phyloP scores from a whole-genome alignment of 2,888 invertebrate species.

The Tolmerus cingulatus region DNA sequence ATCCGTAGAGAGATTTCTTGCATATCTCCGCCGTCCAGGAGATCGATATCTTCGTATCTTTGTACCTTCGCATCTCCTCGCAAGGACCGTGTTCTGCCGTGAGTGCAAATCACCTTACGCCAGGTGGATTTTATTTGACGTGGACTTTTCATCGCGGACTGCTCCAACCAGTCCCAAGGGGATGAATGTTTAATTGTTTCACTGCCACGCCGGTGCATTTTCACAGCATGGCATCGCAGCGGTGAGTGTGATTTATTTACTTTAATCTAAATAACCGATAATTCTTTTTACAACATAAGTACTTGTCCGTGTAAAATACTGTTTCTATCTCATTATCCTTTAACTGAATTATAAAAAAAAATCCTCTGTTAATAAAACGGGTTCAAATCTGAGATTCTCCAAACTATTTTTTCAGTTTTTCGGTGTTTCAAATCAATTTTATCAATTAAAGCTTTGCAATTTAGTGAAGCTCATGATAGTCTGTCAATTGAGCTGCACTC shows the following conservation, averaged over 20 bases:
- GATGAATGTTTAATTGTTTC: neutral
- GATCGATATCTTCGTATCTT: constrained; percentile 10
- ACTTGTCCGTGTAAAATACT: neutral
- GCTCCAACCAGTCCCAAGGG: neutral
- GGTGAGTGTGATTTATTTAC: neutral
- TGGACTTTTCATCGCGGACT: constrained; percentile 5
- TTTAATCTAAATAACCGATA: neutral
- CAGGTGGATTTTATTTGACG: constrained; percentile 31
- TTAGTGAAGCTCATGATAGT: too few species aligned
- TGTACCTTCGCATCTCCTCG: neutral
- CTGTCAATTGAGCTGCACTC: too few species aligned
- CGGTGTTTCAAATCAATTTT: too few species aligned
- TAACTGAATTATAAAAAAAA: too few species aligned
- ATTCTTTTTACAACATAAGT: neutral
- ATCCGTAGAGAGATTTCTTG: neutral
- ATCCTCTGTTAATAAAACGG: too few species aligned
- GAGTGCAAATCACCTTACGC: constrained; percentile 9
- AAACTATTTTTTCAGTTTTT: too few species aligned
- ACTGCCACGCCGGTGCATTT: neutral
- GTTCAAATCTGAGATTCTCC: too few species aligned
- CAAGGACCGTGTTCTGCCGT: neutral
- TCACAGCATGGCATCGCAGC: neutral
- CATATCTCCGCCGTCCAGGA: neutral
- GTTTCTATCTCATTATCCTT: neutral
- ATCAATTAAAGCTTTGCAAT: too few species aligned